Base-by-base conservation (phyloP, 2,888 invertebrate genomes). In the Tetranychus piercei region DNA sequence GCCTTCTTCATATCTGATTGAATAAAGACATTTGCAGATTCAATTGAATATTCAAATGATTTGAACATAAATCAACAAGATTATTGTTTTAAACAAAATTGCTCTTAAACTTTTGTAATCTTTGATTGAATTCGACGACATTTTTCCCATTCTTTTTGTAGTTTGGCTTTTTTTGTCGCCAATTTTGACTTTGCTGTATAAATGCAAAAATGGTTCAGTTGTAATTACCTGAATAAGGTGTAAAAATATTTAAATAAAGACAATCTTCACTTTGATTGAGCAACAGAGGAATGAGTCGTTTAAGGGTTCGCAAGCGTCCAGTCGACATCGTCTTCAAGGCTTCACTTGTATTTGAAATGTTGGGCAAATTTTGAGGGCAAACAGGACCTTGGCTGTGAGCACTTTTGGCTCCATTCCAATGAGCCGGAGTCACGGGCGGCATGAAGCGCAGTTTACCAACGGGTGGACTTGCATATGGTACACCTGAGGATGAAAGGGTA, bases 221-320 rank as follows among this genome's bases (percentile, higher is more conserved):
- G 69, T 18, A 74, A 34, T n/a, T 20, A 79, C 94, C 93, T 88
- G 91, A 90, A 34, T 90, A 89, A 6, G 96, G 95, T 9, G 94
- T 89, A 84, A 92, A 97, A 81, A 97, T 90, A 83, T 97, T 97
- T 84, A 97, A 87, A 82, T 93, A 94, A 76, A 97, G 87, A 82
- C 97, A 97, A 84, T 97, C 96, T 85, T 97, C 97, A 80, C 92
- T 92, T 85, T 96, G 95, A 82, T 94, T 91, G 82, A 88, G 88
- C 80, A 96, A 85, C 82, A 88, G 87, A 15, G 92, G 92, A 81
- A 91, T 83, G 80, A 96, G 84, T 81, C 93, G 86, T 81, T 89
- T 89, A 79, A 96, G 85, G 81, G 94, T 92, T 81, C 94, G 92
- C 79, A 92, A 85, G 74, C 94, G 86, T 71, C 93, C 94, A 81